Base-by-base conservation (phyloP, 2,888 invertebrate species). In the Polymixis lichenea region DNA sequence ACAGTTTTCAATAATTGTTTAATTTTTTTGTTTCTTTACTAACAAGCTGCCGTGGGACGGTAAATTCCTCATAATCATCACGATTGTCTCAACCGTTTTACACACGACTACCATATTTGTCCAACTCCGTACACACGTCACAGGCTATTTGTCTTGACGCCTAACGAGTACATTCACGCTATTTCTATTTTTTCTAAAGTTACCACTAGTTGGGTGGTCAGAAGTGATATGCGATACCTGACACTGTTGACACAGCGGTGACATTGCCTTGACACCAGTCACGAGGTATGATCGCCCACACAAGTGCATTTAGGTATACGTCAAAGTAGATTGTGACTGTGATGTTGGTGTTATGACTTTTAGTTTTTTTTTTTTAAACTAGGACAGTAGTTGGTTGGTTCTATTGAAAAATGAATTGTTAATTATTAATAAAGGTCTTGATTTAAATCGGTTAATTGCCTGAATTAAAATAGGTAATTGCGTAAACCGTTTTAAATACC, bases 181-280 rank as follows among this genome's bases (percentile, higher is more conserved):
- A 74, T 80, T 68, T 60, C 53, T 49, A 56, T 78, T 80, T 86
- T 76, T 78, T 49, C 68, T 77, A 71, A 68, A 76, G 68, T 78
- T 74, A 69, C 78, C 43, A 38, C 87, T 71, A 56, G 77, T 83
- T 91, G 92, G 91, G 91, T 92, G 91, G 91, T 79, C 91, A 88
- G 32, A 67, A 87, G 22, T 86, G 89, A 84, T 86, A 90, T 75
- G 67, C 67, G 90, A 91, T 82, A 91, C 89, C 88, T 89, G 90
- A 89, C 88, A 88, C 86, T 88, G 87, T 85, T 90, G 90, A 90
- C 90, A 89, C 75, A 82, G 32, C 81, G 75, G 72, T 88, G 90
- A 89, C 90, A 88, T 69, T 72, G 72, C 85, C 82, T 87, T 89
- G 91, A 90, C 90, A 87, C 83, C 71, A 82, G 81, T 86, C 90